Percentiles rank a stretch among this genome's conserved stretches.
Conservation (phyloP, 2,797 vertebrate species). For the Avahi laniger region DNA sequence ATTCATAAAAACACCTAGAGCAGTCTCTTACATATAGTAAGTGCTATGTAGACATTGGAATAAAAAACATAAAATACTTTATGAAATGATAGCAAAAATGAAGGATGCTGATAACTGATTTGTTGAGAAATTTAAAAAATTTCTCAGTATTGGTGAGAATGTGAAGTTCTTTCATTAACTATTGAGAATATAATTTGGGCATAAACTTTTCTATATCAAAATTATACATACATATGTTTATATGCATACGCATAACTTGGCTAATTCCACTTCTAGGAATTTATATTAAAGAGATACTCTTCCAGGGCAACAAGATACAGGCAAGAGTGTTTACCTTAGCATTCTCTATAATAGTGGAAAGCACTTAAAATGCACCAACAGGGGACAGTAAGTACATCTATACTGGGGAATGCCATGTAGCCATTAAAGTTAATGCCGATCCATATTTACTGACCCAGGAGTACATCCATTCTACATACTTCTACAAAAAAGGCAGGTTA, state of each 20-base stretch:
- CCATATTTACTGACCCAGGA: not conserved
- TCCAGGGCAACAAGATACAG: not conserved
- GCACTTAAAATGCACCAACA: not conserved
- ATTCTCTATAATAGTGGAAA: not conserved
- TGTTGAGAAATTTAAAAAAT: slow-evolving; percentile 2
- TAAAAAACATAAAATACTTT: not conserved
- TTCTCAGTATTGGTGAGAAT: not conserved
- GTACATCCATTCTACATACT: not conserved
- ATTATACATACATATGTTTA: not conserved
- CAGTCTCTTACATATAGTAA: not conserved
- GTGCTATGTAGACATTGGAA: not conserved
- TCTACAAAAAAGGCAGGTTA: not conserved
- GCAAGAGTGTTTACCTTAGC: not conserved
- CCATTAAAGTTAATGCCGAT: not conserved
- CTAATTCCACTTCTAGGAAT: not conserved
- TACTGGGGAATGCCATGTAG: not conserved
- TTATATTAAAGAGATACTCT: not conserved
- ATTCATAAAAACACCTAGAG: not conserved
- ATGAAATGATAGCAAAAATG: not conserved
- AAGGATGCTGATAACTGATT: not conserved
- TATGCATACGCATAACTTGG: not conserved
- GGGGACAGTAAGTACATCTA: not conserved
- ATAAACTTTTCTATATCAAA: not conserved
- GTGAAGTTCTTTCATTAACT: not conserved
- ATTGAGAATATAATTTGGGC: not conserved